phyloP scores from a whole-genome alignment of 1,140 invertebrate species.

The Ceratitis capitata region DNA sequence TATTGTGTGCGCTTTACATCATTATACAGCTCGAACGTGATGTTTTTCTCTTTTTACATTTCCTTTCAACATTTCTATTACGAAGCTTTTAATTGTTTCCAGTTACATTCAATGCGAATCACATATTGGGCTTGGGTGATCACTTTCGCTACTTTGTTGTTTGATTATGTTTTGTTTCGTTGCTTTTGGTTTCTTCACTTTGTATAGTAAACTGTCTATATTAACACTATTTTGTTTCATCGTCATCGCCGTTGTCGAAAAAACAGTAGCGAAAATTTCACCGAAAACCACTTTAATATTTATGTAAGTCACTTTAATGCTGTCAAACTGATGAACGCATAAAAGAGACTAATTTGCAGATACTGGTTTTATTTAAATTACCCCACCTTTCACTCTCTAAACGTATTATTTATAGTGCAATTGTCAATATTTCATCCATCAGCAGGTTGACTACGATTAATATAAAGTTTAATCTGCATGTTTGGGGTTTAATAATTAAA shows the following conservation, averaged over 20 bases:
- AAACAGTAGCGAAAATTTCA: neutral
- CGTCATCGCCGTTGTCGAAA: neutral
- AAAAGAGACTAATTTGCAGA: neutral
- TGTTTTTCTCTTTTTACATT: neutral
- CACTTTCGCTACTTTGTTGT: neutral
- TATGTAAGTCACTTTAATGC: neutral
- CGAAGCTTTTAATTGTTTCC: neutral
- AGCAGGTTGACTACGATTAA: too few relatives aligned
- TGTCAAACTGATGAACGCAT: neutral
- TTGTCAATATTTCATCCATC: too few relatives aligned
- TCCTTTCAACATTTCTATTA: neutral
- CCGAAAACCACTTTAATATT: neutral
- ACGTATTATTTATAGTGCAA: too few relatives aligned
- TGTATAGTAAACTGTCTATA: neutral
- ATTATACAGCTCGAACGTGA: neutral
- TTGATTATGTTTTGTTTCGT: neutral
- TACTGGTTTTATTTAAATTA: neutral
- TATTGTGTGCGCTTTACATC: slow-evolving; percentile 5
- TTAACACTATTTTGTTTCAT: neutral
- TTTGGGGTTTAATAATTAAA: too few relatives aligned
- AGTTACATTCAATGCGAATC: neutral
- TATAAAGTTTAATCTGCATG: too few relatives aligned
- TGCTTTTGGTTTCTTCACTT: neutral
- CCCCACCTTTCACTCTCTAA: neutral
- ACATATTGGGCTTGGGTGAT: neutral